Evolutionary conservation across 2,888 invertebrate genomes (phyloP).

Genomic region (Tenodera sinensis): DNA sequence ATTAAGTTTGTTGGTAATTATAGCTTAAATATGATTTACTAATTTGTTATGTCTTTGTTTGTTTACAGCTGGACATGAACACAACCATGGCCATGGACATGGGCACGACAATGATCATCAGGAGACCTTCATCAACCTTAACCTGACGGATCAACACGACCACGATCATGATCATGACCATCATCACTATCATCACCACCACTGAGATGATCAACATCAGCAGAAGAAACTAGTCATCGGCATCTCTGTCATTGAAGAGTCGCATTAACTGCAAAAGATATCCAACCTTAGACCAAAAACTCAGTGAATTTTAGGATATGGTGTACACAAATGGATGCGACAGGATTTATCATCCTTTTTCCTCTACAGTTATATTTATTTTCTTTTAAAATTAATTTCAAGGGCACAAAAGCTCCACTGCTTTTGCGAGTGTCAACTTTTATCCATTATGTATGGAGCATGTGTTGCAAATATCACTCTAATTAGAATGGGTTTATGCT

Average conservation of each 20-base stretch:
- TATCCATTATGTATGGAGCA: too few relatives aligned
- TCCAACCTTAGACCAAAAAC: neutral
- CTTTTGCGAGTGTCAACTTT: too few relatives aligned
- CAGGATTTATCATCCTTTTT: neutral
- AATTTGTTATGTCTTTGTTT: neutral
- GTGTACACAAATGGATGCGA: neutral
- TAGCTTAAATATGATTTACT: too few relatives aligned
- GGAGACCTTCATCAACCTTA: neutral
- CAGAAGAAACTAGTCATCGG: neutral
- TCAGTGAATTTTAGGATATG: neutral
- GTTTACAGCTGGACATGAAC: conserved; percentile 29
- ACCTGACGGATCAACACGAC: neutral
- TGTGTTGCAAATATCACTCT: too few relatives aligned
- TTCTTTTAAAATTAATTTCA: too few relatives aligned
- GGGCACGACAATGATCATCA: conserved; percentile 3
- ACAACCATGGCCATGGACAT: conserved; percentile 13
- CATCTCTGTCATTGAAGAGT: neutral
- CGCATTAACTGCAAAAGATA: neutral
- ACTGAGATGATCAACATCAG: neutral
- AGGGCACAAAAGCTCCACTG: too few relatives aligned
- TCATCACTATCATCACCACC: conserved; percentile 16
- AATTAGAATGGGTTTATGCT: too few relatives aligned
- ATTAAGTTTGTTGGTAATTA: too few relatives aligned
- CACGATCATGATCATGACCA: conserved; percentile 13
- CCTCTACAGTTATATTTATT: too few relatives aligned